Base-by-base conservation (phyloP, 2,797 vertebrate species). In the Chloroceryle inda region DNA sequence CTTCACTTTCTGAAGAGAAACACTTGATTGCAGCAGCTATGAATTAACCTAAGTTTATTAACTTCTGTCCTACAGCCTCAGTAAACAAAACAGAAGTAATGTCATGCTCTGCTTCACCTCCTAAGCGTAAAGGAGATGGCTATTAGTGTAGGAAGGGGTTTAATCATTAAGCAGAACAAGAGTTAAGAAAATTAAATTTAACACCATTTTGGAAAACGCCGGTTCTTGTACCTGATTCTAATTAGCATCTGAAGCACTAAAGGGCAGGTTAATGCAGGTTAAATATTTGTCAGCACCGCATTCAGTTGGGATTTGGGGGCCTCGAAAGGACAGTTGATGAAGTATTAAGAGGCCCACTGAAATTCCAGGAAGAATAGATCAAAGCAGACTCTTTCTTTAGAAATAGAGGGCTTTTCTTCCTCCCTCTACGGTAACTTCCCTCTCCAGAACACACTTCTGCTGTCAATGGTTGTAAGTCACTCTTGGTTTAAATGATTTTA, bases 181-280 rank as follows among this genome's bases (percentile, higher is more conserved):
- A 92, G 88, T 89, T 88, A 92, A 96, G 96, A 97, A 97, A 96
- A 96, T 96, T 98, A 97, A 96, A 97, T 96, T 55, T 97, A 95
- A 96, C 78, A 96, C 95, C 93, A 88, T 94, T 94, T 92, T 96
- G 94, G 93, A 94, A 95, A 96, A 92, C 45, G 37, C 85, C 68
- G 75, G 85, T 89, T 50, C 78, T 89, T 84, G 94, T 93, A 90
- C 88, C 81, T 49, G 75, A 47, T 88, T 84, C 83, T 80, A 96
- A 94, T 97, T 95, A 97, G 94, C 88, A 95, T 84, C 64, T 72
- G 79, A 73, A 96, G 90, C 71, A 95, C 84, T 75, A 64, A 87
- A 78, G 89, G 94, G 89, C 94, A 96, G 89, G 95, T 95, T 95
- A 97, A 95, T 62, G 49, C 92, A 95, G 44, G 95, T 92, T 95